A percentile compares a stretch with the other conserved stretches of the same genome.
Evolutionary conservation across 2,113 vertebrate species (phyloP).

Genomic region (Sarotherodon lohbergeri): DNA sequence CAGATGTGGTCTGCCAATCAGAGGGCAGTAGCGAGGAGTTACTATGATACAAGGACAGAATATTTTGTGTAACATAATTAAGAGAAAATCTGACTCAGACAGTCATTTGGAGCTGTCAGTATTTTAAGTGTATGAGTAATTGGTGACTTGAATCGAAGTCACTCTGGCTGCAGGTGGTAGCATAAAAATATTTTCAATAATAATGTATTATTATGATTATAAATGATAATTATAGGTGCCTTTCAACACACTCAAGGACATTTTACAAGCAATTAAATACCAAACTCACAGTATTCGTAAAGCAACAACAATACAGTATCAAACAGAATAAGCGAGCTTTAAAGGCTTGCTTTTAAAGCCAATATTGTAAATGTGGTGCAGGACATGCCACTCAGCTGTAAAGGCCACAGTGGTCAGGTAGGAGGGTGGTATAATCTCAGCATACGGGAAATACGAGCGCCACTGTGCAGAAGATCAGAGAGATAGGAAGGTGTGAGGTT

Average conservation of each 20-base stretch:
- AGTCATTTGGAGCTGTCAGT: background rate
- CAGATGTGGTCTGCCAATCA: background rate
- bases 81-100: background rate
- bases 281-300: background rate
- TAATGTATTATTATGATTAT: background rate
- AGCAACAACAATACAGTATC: background rate
- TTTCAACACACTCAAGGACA: background rate
- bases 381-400: background rate
- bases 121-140: background rate
- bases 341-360: background rate
- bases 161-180: background rate
- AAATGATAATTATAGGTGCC: background rate
- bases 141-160: background rate
- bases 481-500: background rate
- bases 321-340: background rate
- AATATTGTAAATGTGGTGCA: background rate
- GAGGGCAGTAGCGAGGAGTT: constrained; percentile 9
- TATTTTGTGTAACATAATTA: background rate
- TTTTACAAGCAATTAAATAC: background rate
- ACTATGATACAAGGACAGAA: background rate
- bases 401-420: background rate
- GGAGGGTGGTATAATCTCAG: background rate
- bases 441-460: background rate
- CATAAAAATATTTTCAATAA: background rate
- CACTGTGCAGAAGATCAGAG: background rate